phyloP scores from a whole-genome alignment of 2,888 invertebrate species.

The Xestoiulus laeticollis region DNA sequence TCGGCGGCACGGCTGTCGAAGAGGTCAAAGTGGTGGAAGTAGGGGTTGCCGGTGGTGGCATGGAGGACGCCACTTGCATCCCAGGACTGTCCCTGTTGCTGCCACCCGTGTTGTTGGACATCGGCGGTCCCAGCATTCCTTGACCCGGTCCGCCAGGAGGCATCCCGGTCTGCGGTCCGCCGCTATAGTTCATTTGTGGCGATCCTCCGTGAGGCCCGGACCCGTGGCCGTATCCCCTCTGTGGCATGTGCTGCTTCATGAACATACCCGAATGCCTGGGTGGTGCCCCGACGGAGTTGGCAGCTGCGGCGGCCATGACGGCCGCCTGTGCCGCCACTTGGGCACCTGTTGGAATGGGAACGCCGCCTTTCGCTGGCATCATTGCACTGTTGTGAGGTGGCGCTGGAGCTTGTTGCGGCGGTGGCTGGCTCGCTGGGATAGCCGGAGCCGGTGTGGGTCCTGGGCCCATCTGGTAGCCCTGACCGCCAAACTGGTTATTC shows the following conservation, averaged over 20 bases:
- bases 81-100: constrained; percentile 60
- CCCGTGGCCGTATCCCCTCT: constrained; percentile 59
- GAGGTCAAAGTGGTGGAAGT: constrained; percentile 50
- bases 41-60: constrained; percentile 55
- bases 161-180: constrained; percentile 50
- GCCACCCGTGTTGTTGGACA: constrained; percentile 16
- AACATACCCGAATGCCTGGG: constrained; percentile 55
- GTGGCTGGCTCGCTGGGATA: constrained; percentile 56
- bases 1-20: constrained; percentile 65
- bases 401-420: constrained; percentile 57
- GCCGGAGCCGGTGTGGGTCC: constrained; percentile 53
- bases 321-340: constrained; percentile 59
- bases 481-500: constrained; percentile 60
- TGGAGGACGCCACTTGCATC: constrained; percentile 57
- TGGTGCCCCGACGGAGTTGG: constrained; percentile 61
- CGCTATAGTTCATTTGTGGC: constrained; percentile 53
- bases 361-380: constrained; percentile 57
- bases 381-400: constrained; percentile 56
- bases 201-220: constrained; percentile 42
- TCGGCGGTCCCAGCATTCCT: constrained; percentile 38
- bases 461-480: constrained; percentile 48
- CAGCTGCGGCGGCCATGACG: constrained; percentile 59
- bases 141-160: constrained; percentile 54
- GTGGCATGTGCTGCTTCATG: constrained; percentile 71
- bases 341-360: constrained; percentile 56